Percentiles rank a stretch among this genome's conserved stretches.
phyloP scores from a whole-genome alignment of 2,888 invertebrate species.

The Caenorhabditis macrosperma region DNA sequence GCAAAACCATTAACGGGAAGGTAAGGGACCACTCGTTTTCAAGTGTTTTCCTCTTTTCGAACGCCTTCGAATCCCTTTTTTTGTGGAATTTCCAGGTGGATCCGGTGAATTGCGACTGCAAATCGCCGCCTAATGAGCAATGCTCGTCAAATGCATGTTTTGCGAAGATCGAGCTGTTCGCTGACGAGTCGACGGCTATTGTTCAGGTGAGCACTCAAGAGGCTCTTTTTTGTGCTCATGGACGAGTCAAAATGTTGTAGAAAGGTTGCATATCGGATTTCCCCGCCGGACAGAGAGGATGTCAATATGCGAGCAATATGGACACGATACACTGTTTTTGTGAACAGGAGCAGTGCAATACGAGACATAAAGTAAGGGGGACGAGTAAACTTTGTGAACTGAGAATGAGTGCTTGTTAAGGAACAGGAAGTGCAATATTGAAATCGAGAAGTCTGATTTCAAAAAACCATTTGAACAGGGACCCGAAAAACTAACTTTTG shows the following conservation, averaged over 20 bases:
- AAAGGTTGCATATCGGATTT: slow-evolving; percentile 78
- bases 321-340: slow-evolving; percentile 79
- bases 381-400: not conserved
- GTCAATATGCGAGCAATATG: slow-evolving; percentile 78
- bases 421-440: not conserved
- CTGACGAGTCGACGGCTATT: slow-evolving; percentile 75
- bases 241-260: slow-evolving; percentile 62
- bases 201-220: slow-evolving; percentile 72
- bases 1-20: slow-evolving; percentile 67
- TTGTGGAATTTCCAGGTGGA: slow-evolving; percentile 69
- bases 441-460: no score
- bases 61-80: no score
- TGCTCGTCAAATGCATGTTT: slow-evolving; percentile 71
- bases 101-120: slow-evolving; percentile 76
- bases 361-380: slow-evolving; percentile 66
- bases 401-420: not conserved
- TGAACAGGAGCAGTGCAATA: slow-evolving; percentile 75
- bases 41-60: not conserved
- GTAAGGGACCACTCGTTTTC: slow-evolving; percentile 3
- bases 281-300: slow-evolving; percentile 74
- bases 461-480: no score
- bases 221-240: slow-evolving; percentile 37
- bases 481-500: no score
- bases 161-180: slow-evolving; percentile 72
- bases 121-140: slow-evolving; percentile 63